Conservation (phyloP, 2,113 vertebrate species). For the Myxocyprinus asiaticus region DNA sequence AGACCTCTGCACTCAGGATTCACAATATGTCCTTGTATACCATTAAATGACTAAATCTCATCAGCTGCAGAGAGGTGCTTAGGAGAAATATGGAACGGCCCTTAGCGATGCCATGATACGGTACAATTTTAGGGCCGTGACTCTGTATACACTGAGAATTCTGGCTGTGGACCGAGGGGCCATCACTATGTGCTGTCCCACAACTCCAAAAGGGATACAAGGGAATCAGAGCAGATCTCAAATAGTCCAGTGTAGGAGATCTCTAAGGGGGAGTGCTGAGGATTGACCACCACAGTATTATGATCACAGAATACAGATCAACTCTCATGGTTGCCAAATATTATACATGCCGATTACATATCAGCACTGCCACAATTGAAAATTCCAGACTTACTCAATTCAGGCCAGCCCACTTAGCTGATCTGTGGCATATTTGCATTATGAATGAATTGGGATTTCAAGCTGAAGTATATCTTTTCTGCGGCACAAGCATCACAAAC, state of each 20-base stretch:
- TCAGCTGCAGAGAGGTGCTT: not conserved
- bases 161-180: slow-evolving; percentile 16
- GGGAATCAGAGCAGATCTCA: slow-evolving; percentile 46
- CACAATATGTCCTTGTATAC: slow-evolving; percentile 45
- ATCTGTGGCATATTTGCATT: slow-evolving; percentile 28
- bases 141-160: slow-evolving; percentile 26
- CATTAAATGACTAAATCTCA: slow-evolving; percentile 48
- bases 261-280: not conserved
- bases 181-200: slow-evolving; percentile 33
- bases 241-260: not conserved
- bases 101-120: slow-evolving; percentile 22
- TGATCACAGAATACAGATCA: slow-evolving; percentile 20
- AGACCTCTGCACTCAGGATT: slow-evolving; percentile 29
- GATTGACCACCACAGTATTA: slow-evolving; percentile 20
- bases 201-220: slow-evolving; percentile 26
- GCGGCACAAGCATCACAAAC: too few relatives aligned
- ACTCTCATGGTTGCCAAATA: not conserved
- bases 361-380: slow-evolving; percentile 21
- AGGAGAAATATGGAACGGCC: slow-evolving; percentile 19
- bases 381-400: slow-evolving; percentile 15
- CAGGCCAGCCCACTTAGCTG: slow-evolving; percentile 1
- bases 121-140: slow-evolving; percentile 34
- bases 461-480: too few relatives aligned
- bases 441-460: slow-evolving; percentile 16
- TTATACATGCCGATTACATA: not conserved